Conservation (phyloP, 2,113 vertebrate species). For the Pygoscelis adeliae region DNA sequence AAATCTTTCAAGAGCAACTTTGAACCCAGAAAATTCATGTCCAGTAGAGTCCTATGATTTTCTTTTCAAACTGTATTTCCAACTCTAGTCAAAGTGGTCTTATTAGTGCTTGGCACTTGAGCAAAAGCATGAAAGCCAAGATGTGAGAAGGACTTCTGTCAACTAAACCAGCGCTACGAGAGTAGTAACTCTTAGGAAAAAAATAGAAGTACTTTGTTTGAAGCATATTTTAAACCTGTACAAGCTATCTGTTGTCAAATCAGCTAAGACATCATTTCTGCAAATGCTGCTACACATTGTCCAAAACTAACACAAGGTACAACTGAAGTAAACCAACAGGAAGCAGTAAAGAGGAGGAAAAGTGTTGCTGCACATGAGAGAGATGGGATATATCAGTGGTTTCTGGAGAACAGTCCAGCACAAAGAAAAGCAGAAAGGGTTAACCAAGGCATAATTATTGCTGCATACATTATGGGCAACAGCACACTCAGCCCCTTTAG, state of each 20-base stretch:
- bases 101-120: neutral
- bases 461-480: neutral
- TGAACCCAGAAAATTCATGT: neutral
- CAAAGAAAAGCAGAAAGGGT: neutral
- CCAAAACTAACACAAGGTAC: neutral
- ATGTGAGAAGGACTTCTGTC: neutral
- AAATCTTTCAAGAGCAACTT: neutral
- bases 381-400: neutral
- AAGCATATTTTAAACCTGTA: neutral
- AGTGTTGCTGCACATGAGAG: neutral
- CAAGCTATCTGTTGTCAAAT: neutral
- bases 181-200: neutral
- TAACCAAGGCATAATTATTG: neutral
- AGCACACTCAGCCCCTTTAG: neutral
- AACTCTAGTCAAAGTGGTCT: neutral
- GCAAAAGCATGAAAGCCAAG: neutral
- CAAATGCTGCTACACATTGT: neutral
- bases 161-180: neutral
- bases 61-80: neutral
- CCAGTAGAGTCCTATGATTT: neutral
- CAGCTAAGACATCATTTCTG: neutral
- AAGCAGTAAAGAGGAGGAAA: neutral
- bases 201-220: neutral
- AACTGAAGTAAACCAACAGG: neutral
- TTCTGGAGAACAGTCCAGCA: neutral